Conservation (phyloP, 2,113 vertebrate genomes). For the Callionymus lyra region DNA sequence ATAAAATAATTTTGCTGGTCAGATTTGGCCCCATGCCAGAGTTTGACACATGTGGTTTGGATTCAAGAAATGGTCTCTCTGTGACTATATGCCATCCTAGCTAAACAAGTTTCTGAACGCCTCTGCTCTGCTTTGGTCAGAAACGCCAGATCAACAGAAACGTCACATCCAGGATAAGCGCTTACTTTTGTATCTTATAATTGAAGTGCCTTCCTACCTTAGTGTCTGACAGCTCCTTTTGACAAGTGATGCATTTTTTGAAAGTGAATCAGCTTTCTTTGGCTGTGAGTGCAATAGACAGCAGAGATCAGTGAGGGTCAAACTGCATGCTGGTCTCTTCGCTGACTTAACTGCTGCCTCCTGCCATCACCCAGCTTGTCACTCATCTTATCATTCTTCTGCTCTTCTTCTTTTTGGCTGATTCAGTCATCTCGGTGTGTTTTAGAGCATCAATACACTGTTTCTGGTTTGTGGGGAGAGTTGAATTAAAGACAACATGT, state of each 20-base stretch:
- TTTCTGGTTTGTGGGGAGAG: too few relatives aligned
- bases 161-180: slow-evolving; percentile 53
- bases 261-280: slow-evolving; percentile 62
- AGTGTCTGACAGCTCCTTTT: slow-evolving; percentile 59
- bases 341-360: slow-evolving; percentile 49
- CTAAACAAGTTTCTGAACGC: too few relatives aligned
- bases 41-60: too few relatives aligned
- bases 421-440: slow-evolving; percentile 11
- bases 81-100: too few relatives aligned
- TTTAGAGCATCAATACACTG: not conserved
- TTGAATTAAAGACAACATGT: too few relatives aligned
- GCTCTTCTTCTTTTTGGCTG: slow-evolving; percentile 14
- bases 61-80: too few relatives aligned
- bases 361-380: slow-evolving; percentile 50
- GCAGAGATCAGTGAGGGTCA: slow-evolving; percentile 59
- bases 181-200: slow-evolving; percentile 56
- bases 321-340: slow-evolving; percentile 49
- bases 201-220: slow-evolving; percentile 63
- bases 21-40: too few relatives aligned
- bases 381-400: slow-evolving; percentile 55
- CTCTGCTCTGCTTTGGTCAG: slow-evolving; percentile 20
- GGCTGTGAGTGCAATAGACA: slow-evolving; percentile 59
- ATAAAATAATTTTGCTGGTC: too few relatives aligned
- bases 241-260: slow-evolving; percentile 61
- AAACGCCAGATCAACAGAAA: slow-evolving; percentile 62